Evolutionary conservation across 2,888 invertebrate species (phyloP), one percentile per base, ranked within the genome.

Genomic region (Acanthosoma haemorrhoidale): DNA sequence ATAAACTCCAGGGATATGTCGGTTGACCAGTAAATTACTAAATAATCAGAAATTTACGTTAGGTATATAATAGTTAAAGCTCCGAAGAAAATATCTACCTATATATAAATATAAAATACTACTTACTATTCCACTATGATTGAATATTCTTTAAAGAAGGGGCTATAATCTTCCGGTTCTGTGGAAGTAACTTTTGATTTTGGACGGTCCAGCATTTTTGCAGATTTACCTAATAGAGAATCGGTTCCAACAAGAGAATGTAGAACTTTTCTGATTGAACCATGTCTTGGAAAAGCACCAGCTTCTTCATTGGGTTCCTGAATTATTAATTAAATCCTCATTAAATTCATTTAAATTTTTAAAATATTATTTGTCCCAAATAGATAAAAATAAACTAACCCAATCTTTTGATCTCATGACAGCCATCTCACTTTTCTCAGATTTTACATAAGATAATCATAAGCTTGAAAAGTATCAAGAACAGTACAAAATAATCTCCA

Each of bases 71-170:
- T 59, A 43, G 34, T 43, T 18, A 36, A 32, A 58, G 68, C 5
- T 51, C 63, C 38, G 71, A 66, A 43, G 29, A 60, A 38, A 67
- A 29, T 63, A 31, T 36, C 15, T 29, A 41, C 18, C n/a, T 67
- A 72, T 71, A 72, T 39, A 70, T n/a, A 18, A 11, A 29, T 60
- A 41, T 8, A 66, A 43, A 36, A 51, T 13, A 8, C 43, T 15
- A 84, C 91, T 87, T 86, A 95, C 94, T 94, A 96, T 83, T 96
- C 95, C 3, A 94, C 92, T 80, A 95, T 86, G 76, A 95, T 88
- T 76, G 90, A 88, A 78, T 95, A 95, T 80, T 96, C 95, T 18
- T 69, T 71, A 41, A 70, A 71, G n/a, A 66, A 39, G 32, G 59
- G 69, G 15, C 59, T 18, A 64, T 73, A 71, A 2, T 71, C 61